phyloP scores from a whole-genome alignment of 1,140 invertebrate species.

The Artemia franciscana region DNA sequence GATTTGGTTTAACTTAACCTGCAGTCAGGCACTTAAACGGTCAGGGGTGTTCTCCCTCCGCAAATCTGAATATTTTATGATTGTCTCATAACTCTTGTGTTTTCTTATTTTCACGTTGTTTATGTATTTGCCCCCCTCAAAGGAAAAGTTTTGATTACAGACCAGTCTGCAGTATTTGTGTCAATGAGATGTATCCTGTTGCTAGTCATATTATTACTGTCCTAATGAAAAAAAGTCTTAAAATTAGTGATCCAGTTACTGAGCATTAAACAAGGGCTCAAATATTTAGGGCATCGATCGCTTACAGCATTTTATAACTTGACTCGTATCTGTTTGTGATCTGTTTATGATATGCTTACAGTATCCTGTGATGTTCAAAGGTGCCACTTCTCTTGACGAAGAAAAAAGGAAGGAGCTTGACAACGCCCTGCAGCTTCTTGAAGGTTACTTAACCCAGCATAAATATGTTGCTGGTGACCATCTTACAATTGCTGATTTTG shows the following conservation, averaged over 20 bases:
- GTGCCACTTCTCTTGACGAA: conserved; percentile 7
- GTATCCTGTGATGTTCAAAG: conserved; percentile 25
- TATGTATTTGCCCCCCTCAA: no score
- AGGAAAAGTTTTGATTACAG: no score
- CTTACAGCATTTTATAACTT: background rate
- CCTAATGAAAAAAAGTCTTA: no score
- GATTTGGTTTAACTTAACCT: no score
- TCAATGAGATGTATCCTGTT: no score
- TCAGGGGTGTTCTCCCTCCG: no score
- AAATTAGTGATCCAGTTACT: background rate
- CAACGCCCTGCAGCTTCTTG: conserved; percentile 19
- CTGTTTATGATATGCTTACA: conserved; percentile 23
- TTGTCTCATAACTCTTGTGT: no score
- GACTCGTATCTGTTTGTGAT: background rate
- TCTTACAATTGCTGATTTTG: conserved; percentile 6
- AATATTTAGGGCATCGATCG: background rate
- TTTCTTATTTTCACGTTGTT: no score
- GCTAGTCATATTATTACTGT: no score
- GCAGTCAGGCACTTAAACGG: no score
- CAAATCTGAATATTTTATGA: no score
- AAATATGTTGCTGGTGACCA: conserved; percentile 20
- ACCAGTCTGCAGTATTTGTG: no score
- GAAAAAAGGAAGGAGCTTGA: conserved; percentile 17
- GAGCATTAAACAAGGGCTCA: background rate
- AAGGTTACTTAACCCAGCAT: conserved; percentile 18